Evolutionary conservation across 2,113 vertebrate genomes (phyloP).

Genomic region (Varanus komodoensis): DNA sequence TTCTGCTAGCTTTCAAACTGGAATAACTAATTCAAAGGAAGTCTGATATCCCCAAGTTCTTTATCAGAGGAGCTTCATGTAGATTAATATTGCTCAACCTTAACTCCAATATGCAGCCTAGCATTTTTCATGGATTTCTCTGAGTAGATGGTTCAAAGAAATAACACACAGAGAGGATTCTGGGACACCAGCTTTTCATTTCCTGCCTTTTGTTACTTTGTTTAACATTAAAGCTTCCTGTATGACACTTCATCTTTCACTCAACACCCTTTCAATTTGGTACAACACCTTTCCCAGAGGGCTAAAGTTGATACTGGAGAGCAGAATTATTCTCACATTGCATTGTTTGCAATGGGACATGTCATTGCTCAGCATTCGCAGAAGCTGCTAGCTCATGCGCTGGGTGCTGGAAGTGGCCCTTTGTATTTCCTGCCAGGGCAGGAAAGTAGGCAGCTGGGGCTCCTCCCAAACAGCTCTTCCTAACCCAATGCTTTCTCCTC

Average conservation of each 20-base stretch:
- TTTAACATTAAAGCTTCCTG: conserved; percentile 54
- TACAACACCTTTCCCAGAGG: neutral
- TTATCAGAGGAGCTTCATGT: conserved; percentile 55
- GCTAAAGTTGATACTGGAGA: neutral
- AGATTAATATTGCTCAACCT: conserved; percentile 50
- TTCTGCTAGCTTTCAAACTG: neutral
- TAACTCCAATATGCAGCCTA: conserved; percentile 44
- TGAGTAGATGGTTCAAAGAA: conserved; percentile 58
- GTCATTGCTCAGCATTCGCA: neutral
- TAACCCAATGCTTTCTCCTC: neutral
- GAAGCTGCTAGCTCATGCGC: neutral
- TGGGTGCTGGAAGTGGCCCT: neutral
- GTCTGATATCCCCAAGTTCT: conserved; percentile 46
- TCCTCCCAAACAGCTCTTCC: neutral
- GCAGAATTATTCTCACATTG: neutral
- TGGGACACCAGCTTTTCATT: conserved; percentile 17
- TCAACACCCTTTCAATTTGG: conserved; percentile 19
- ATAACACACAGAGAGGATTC: conserved; percentile 55
- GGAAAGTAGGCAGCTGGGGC: neutral
- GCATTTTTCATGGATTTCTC: conserved; percentile 14
- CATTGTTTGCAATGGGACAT: neutral
- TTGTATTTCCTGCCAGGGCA: neutral
- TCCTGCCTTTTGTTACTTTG: conserved; percentile 41
- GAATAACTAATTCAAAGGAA: conserved; percentile 23
- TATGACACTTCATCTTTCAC: conserved; percentile 17